Base-by-base conservation (phyloP, 2,888 invertebrate species). In the Dichetophora obliterata region DNA sequence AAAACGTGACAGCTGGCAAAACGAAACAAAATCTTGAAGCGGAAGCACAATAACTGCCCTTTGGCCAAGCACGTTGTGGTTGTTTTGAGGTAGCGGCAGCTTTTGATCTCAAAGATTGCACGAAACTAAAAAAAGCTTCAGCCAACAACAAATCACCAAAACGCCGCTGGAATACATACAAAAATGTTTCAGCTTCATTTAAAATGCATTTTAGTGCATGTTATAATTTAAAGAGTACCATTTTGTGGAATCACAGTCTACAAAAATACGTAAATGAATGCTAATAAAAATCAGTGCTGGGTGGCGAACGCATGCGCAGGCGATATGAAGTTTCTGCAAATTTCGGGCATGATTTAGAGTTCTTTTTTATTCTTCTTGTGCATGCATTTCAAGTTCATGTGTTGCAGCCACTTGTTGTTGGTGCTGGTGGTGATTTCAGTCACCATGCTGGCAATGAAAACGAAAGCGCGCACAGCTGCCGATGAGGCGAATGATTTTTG, bases 401-500 rank as follows among this genome's bases (percentile, higher is more conserved):
- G 11, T 66, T 43, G 31, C 37, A n/a, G 11, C 9, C 8, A 24
- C 22, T 59, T 59, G 22, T 27, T 34, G 65, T 65, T 65, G 65
- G 34, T 34, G n/a, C 22, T 66, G 31, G 8, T 65, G 11, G 16
- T 34, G 34, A 24, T 59, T 59, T 66, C 22, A 37, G 19, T 19
- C 66, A 27, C 66, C 8, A 19, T 43, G 48, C 27, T 31, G 24
- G 70, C 34, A 54, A 52, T 70, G 70, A 70, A 70, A 70, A 70
- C 31, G 70, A 70, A 70, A 70, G 70, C 70, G 70, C 52, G 31
- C 52, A 52, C 31, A 37, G 31, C 50, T n/a, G 54, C 52, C 70
- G 43, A 37, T 66, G 34, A 27, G 24, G 57, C 11, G 24, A 19
- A 19, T 43, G 43, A 37, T 16, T 34, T 43, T 19, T 16, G 59